These are phyloP conservation scores for Alloplasta piceator DNA, from an alignment of 2,888 invertebrate genomes.

Conservation along the genomic window DNA sequence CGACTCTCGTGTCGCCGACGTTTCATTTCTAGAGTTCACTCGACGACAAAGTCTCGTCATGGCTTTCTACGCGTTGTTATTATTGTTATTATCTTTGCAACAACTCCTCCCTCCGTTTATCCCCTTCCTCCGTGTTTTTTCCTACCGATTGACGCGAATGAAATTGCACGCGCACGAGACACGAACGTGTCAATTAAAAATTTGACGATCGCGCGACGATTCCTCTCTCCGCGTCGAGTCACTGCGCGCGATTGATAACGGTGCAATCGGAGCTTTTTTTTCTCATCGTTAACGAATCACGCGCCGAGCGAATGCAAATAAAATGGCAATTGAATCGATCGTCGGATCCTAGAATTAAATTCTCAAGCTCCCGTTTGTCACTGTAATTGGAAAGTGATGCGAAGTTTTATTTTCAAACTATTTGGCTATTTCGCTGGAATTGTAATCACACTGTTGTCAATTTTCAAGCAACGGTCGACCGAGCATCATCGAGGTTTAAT, in stretches of 20 bases:
- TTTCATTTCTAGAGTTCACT: background rate
- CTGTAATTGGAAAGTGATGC: too few species aligned
- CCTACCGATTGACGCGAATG: background rate
- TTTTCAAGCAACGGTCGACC: too few species aligned
- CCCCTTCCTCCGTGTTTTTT: background rate
- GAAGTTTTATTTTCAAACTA: background rate
- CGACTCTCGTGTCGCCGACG: constrained; percentile 16
- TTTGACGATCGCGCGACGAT: constrained; percentile 25
- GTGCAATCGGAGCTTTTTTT: background rate
- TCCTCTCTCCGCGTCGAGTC: background rate
- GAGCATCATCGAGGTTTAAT: too few species aligned
- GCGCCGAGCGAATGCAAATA: background rate
- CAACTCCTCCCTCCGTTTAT: background rate
- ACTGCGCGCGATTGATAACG: constrained; percentile 21
- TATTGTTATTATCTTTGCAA: background rate
- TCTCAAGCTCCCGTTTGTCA: too few species aligned
- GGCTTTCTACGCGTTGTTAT: background rate
- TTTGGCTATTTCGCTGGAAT: too few species aligned
- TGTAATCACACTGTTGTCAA: too few species aligned
- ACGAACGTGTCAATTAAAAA: constrained; percentile 38
- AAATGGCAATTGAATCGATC: background rate
- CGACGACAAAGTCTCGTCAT: constrained; percentile 22
- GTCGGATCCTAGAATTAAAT: too few species aligned
- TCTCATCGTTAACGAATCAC: background rate
- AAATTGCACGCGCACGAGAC: constrained; percentile 33